Percentiles rank a stretch among this genome's conserved stretches.
phyloP scores from a whole-genome alignment of 2,888 invertebrate species.

The Oligia latruncula region DNA sequence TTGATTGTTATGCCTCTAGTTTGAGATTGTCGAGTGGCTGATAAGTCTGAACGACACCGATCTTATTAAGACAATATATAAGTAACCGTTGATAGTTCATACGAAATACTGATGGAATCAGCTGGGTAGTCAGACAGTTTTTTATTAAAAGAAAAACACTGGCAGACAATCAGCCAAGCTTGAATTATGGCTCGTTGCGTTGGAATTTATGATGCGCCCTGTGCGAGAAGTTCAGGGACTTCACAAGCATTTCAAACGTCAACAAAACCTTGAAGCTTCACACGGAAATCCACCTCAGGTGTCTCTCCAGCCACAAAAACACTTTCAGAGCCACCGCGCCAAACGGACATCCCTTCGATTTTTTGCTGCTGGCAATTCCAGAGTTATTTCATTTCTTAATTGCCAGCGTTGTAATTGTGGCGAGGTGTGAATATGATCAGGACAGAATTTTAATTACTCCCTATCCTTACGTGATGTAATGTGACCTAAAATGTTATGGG shows the following conservation, averaged over 20 bases:
- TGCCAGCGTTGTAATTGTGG: slow-evolving; percentile 67
- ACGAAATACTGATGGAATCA: slow-evolving; percentile 30
- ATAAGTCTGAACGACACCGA: slow-evolving; percentile 23
- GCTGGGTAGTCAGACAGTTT: slow-evolving; percentile 26
- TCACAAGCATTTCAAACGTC: slow-evolving; percentile 41
- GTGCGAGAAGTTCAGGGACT: slow-evolving; percentile 34
- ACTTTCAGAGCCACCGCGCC: slow-evolving; percentile 45
- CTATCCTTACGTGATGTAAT: slow-evolving; percentile 85
- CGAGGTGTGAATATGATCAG: slow-evolving; percentile 82
- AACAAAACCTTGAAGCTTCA: slow-evolving; percentile 48
- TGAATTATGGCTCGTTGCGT: slow-evolving; percentile 43
- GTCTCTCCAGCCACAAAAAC: slow-evolving; percentile 47
- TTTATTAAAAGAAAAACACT: slow-evolving; percentile 28
- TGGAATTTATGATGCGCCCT: slow-evolving; percentile 46
- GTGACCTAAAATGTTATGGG: slow-evolving; percentile 86
- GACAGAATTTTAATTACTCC: slow-evolving; percentile 85
- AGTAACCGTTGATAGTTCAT: slow-evolving; percentile 35
- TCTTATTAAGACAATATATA: slow-evolving; percentile 36
- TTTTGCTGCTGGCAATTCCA: slow-evolving; percentile 66
- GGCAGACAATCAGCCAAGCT: slow-evolving; percentile 37
- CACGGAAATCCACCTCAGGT: slow-evolving; percentile 59
- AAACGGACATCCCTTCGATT: slow-evolving; percentile 63
- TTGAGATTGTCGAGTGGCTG: slow-evolving; percentile 41
- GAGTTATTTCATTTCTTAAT: slow-evolving; percentile 72
- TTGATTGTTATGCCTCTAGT: slow-evolving; percentile 56